phyloP scores from a whole-genome alignment of 2,113 vertebrate species.

The Lamprotornis superbus region DNA sequence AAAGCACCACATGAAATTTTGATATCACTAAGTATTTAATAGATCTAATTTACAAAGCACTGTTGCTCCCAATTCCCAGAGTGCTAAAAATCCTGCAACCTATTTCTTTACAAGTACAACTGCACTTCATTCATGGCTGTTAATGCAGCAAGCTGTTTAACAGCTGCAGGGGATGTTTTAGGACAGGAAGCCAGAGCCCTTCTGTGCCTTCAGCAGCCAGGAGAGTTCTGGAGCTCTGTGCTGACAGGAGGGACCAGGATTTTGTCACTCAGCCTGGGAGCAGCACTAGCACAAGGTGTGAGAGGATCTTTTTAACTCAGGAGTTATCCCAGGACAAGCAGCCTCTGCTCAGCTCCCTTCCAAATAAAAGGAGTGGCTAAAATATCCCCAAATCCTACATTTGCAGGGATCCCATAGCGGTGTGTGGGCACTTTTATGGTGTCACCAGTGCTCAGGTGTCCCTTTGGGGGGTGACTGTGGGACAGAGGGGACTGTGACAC shows the following conservation, averaged over 20 bases:
- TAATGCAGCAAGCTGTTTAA: slow-evolving; percentile 29
- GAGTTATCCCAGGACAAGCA: not conserved
- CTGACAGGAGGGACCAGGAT: not conserved
- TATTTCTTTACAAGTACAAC: not conserved
- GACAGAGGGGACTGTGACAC: not conserved
- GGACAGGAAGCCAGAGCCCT: not conserved
- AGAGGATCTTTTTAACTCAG: not conserved
- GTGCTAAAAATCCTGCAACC: slow-evolving; percentile 25
- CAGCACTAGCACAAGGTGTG: not conserved
- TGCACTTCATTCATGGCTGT: not conserved
- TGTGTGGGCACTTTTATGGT: accelerated
- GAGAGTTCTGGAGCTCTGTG: not conserved
- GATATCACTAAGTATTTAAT: slow-evolving; percentile 46
- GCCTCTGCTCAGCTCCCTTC: not conserved
- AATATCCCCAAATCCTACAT: not conserved
- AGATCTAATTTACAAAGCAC: slow-evolving; percentile 47
- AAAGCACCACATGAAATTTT: not conserved
- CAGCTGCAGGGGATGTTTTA: not conserved
- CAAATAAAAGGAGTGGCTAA: accelerated
- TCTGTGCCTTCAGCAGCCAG: not conserved
- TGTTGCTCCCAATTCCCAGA: slow-evolving; percentile 20
- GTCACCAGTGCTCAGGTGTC: not conserved
- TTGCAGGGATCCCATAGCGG: not conserved
- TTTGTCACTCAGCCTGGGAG: not conserved
- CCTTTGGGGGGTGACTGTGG: not conserved